Conservation (phyloP, 2,888 invertebrate species). For the Archips xylosteana region DNA sequence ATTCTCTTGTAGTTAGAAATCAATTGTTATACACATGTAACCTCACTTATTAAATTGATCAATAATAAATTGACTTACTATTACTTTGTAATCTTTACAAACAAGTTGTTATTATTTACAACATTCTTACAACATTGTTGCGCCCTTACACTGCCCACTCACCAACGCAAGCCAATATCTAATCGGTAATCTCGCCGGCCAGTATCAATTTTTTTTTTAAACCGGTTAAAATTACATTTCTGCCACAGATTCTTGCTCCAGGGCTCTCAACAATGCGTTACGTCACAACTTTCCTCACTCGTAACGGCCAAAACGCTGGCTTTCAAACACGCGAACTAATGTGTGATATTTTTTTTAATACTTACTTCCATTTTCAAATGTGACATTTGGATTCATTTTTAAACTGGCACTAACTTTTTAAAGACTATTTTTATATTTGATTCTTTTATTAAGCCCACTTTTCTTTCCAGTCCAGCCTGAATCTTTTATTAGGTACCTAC, state of each 20-base stretch:
- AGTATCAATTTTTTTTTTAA: constrained; percentile 1
- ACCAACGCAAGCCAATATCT: background rate
- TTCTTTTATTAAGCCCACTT: background rate
- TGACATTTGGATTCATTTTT: background rate
- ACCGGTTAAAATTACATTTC: constrained; percentile 15
- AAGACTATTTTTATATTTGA: background rate
- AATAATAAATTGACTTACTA: no score
- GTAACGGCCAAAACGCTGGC: constrained; percentile 20
- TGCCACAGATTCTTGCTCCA: constrained; percentile 28
- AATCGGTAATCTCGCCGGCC: background rate
- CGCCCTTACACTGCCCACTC: background rate
- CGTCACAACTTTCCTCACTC: constrained; percentile 27
- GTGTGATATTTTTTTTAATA: constrained; percentile 30
- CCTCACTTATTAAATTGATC: no score
- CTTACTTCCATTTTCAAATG: constrained; percentile 20
- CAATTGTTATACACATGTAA: no score
- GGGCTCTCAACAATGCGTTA: constrained; percentile 25
- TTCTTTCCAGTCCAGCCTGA: background rate
- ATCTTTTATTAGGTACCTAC: background rate
- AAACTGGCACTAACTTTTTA: background rate
- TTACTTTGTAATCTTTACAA: no score
- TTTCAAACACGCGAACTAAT: constrained; percentile 36
- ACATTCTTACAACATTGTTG: background rate
- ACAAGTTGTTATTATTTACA: no score
- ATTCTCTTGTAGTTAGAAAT: no score